Conservation (phyloP, 2,888 invertebrate genomes). For the Drosophila trichaetosa region DNA sequence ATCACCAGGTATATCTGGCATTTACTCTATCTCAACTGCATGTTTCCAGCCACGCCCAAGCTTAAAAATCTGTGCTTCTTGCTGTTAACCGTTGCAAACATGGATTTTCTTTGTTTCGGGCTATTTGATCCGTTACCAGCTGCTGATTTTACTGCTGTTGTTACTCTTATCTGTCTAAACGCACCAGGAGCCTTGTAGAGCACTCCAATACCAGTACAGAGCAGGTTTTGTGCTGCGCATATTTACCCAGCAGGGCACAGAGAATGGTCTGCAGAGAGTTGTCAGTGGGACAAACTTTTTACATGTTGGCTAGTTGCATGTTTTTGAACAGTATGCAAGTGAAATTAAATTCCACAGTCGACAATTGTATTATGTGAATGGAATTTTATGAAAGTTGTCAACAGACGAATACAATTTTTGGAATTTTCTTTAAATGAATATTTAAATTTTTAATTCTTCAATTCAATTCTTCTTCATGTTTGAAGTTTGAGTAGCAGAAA, state of each 20-base stretch:
- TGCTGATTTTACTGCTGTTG: constrained; percentile 7
- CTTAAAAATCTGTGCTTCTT: constrained; percentile 30
- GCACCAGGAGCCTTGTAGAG: constrained; percentile 37
- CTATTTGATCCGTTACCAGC: constrained; percentile 4
- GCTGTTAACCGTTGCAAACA: constrained; percentile 31
- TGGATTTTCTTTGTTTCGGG: constrained; percentile 41
- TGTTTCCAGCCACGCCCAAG: constrained; percentile 13
- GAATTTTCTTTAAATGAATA: not conserved
- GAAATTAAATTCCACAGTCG: not conserved
- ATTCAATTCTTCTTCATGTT: too few species aligned
- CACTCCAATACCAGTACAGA: not conserved
- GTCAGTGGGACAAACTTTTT: constrained; percentile 13
- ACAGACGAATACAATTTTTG: not conserved
- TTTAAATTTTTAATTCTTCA: not conserved
- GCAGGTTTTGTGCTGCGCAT: constrained; percentile 11
- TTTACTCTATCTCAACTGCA: constrained; percentile 5
- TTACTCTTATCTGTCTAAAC: constrained; percentile 28
- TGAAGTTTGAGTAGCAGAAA: not conserved
- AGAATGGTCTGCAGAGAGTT: not conserved
- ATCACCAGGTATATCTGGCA: not conserved
- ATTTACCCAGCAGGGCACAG: constrained; percentile 21
- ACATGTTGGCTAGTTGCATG: constrained; percentile 11
- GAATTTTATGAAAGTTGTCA: constrained; percentile 2
- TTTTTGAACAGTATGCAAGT: not conserved
- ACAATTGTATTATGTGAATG: not conserved